Conservation (phyloP, 2,113 vertebrate genomes). For the Ellobius talpinus region DNA sequence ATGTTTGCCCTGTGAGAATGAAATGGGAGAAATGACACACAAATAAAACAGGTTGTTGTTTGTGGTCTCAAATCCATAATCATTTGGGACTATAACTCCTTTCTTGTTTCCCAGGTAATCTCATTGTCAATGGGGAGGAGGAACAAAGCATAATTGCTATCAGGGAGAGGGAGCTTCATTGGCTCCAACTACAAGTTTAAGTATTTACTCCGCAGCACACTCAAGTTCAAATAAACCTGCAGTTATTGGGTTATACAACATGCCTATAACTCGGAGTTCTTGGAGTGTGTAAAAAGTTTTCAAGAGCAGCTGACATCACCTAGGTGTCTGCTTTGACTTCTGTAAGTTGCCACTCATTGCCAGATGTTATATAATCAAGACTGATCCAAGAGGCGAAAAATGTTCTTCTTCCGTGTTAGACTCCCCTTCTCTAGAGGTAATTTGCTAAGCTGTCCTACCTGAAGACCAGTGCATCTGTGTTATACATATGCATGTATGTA, state of each 20-base stretch:
- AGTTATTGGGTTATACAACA: constrained; percentile 71
- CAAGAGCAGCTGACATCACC: constrained; percentile 81
- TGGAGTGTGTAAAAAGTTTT: constrained; percentile 78
- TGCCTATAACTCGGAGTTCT: constrained; percentile 75
- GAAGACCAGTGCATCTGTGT: constrained; percentile 76
- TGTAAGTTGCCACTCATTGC: constrained; percentile 79
- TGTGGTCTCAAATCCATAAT: not conserved
- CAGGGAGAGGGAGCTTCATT: constrained; percentile 60
- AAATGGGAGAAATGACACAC: not conserved
- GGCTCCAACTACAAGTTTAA: constrained; percentile 71
- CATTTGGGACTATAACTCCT: constrained; percentile 20
- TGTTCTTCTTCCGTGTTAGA: constrained; percentile 85
- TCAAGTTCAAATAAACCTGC: constrained; percentile 84
- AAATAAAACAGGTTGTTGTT: constrained; percentile 13
- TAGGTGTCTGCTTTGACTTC: constrained; percentile 81
- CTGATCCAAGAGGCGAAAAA: constrained; percentile 80
- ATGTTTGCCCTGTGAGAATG: constrained; percentile 53
- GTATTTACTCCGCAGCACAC: constrained; percentile 81
- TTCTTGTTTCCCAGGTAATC: constrained; percentile 56
- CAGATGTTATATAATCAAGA: constrained; percentile 66
- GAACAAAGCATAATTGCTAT: not conserved
- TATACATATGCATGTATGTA: constrained; percentile 36
- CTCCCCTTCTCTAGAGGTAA: constrained; percentile 87
- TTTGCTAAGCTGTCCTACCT: constrained; percentile 84
- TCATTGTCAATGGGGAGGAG: not conserved